These are phyloP conservation scores for Cantharis rustica DNA, from an alignment of 2,888 invertebrate species.

Conservation along the genomic window DNA sequence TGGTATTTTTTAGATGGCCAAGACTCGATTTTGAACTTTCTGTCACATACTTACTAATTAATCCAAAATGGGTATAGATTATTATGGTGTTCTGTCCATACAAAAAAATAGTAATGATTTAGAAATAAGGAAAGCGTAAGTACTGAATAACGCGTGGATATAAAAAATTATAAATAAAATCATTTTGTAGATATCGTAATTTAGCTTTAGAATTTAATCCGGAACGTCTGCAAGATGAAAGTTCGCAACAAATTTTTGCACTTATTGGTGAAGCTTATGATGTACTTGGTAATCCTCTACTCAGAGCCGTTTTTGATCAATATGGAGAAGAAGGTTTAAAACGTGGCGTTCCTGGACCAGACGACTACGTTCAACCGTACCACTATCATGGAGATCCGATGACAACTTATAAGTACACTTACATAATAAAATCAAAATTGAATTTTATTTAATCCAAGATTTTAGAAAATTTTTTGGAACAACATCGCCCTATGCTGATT, in stretches of 20 bases:
- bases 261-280: constrained; percentile 81
- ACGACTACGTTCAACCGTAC: constrained; percentile 72
- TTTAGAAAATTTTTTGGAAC: constrained; percentile 79
- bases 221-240: constrained; percentile 63
- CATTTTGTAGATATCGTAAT: constrained; percentile 50
- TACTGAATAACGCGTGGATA: constrained; percentile 8
- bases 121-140: constrained; percentile 75
- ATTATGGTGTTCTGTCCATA: constrained; percentile 76
- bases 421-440: background rate
- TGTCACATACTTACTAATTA: constrained; percentile 6
- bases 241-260: constrained; percentile 63
- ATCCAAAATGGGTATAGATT: constrained; percentile 70
- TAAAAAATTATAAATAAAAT: background rate
- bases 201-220: constrained; percentile 59
- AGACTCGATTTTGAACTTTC: constrained; percentile 4
- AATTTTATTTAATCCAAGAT: constrained; percentile 1
- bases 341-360: constrained; percentile 73
- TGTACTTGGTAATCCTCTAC: constrained; percentile 69
- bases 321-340: constrained; percentile 89
- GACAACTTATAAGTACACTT: constrained; percentile 66
- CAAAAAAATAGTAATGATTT: constrained; percentile 66
- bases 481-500: constrained; percentile 78
- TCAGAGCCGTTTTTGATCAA: constrained; percentile 81
- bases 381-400: constrained; percentile 81
- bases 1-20: background rate